Evolutionary conservation across 2,888 invertebrate genomes (phyloP).

Genomic region (Chloroclysta siterata): DNA sequence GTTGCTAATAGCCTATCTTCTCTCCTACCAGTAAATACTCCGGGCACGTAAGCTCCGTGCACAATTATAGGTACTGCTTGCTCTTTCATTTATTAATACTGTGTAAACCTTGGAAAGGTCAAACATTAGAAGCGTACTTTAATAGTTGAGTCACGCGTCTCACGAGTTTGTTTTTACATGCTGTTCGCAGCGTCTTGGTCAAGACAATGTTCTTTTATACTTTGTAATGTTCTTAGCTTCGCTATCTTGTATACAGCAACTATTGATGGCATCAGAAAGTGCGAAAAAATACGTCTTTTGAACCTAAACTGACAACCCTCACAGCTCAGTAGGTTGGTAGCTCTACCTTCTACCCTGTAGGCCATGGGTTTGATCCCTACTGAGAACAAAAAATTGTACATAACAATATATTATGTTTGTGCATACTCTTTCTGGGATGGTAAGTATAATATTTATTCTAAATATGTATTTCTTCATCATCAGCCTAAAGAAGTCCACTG

Average conservation of each 20-base stretch:
- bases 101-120: constrained; percentile 50
- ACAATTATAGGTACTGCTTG: constrained; percentile 25
- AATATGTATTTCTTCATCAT: too few relatives aligned
- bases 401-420: too few relatives aligned
- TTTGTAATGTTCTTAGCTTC: constrained; percentile 45
- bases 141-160: constrained; percentile 71
- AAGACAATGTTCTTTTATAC: constrained; percentile 62
- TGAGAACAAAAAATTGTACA: too few relatives aligned
- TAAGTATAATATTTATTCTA: too few relatives aligned
- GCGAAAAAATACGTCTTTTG: neutral
- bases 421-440: too few relatives aligned
- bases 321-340: too few relatives aligned
- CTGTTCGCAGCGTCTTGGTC: constrained; percentile 61
- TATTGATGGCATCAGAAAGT: neutral
- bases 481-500: too few relatives aligned
- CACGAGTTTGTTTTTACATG: constrained; percentile 71
- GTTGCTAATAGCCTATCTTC: constrained; percentile 7
- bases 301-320: too few relatives aligned
- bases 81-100: constrained; percentile 34
- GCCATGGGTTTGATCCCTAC: too few relatives aligned
- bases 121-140: constrained; percentile 57
- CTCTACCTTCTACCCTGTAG: too few relatives aligned
- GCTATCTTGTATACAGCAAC: neutral
- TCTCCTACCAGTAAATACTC: constrained; percentile 8
- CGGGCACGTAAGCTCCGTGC: constrained; percentile 24